Base-by-base conservation (phyloP, 2,888 invertebrate genomes). In the Labia minor region DNA sequence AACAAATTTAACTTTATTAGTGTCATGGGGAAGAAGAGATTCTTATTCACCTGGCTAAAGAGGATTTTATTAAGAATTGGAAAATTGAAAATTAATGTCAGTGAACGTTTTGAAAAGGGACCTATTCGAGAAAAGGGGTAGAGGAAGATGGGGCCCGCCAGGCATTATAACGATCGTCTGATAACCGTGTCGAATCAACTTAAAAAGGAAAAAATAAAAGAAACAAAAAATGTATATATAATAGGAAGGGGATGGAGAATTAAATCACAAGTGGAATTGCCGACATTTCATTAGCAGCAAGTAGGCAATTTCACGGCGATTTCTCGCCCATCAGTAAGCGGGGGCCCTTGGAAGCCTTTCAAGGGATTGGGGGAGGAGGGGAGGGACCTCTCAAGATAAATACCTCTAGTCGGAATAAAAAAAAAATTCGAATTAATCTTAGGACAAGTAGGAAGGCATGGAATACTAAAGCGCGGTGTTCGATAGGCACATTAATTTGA, bases 51-150 rank as follows among this genome's bases (percentile, higher is more conserved):
- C 3, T 49, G 16, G 16, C n/a, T 49, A 49, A 49, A 49, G 49
- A 49, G 16, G 49, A n/a, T 49, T 49, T 49, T 49, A 49, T 49
- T 49, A n/a, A n/a, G 49, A 49, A 49, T 49, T 49, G 3, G 49
- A 49, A 49, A 49, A 49, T 49, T 49, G 49, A 49, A 49, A 49
- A 49, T 49, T 49, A 49, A 49, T 49, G 49, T 49, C 49, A 49
- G 49, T 26, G 26, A 49, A 14, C 49, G 49, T 14, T 49, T 49
- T 49, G 49, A 49, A 49, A 49, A 49, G 49, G 49, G 49, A 8
- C 26, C n/a, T 3, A 11, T 49, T 49, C 49, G n/a, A 49, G n/a
- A 49, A 26, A 49, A 49, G 49, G 49, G 49, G 49, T 49, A n/a
- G 26, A 3, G 49, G n/a, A 14, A 49, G n/a, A 16, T 49, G 26